Evolutionary conservation across 2,888 invertebrate species (phyloP).

Genomic region (Drosophila meridiana): DNA sequence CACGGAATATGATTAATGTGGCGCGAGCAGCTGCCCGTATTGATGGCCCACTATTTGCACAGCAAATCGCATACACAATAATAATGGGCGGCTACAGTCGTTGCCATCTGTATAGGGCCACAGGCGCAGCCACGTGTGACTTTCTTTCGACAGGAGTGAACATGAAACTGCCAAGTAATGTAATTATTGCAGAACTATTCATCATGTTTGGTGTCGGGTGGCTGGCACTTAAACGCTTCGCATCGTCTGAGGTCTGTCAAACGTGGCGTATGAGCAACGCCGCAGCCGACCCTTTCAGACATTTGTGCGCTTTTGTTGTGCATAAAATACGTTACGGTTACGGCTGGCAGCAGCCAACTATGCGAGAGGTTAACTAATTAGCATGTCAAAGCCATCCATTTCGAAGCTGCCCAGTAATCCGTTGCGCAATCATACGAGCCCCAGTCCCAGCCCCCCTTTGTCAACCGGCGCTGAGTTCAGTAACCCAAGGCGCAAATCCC

Average conservation of each 20-base stretch:
- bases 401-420: constrained; percentile 45
- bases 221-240: constrained; percentile 58
- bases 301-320: constrained; percentile 45
- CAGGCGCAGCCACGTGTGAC: constrained; percentile 74
- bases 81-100: background rate
- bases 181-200: constrained; percentile 78
- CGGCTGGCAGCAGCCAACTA: constrained; percentile 30
- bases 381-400: constrained; percentile 78
- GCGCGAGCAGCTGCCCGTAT: constrained; percentile 41
- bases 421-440: constrained; percentile 29
- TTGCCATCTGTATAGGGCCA: constrained; percentile 7
- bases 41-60: constrained; percentile 43
- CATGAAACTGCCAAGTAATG: constrained; percentile 76
- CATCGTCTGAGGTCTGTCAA: constrained; percentile 49
- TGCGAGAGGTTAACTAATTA: constrained; percentile 73
- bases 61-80: constrained; percentile 13
- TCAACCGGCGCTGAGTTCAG: constrained; percentile 12
- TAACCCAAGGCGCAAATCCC: constrained; percentile 63
- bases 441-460: background rate
- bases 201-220: constrained; percentile 70
- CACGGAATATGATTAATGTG: constrained; percentile 72
- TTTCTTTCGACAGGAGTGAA: constrained; percentile 51
- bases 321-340: constrained; percentile 13
- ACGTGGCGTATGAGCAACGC: constrained; percentile 48
- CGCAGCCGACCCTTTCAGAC: constrained; percentile 5